Evolutionary conservation across 2,113 vertebrate genomes (phyloP).

Genomic region (Morone saxatilis): DNA sequence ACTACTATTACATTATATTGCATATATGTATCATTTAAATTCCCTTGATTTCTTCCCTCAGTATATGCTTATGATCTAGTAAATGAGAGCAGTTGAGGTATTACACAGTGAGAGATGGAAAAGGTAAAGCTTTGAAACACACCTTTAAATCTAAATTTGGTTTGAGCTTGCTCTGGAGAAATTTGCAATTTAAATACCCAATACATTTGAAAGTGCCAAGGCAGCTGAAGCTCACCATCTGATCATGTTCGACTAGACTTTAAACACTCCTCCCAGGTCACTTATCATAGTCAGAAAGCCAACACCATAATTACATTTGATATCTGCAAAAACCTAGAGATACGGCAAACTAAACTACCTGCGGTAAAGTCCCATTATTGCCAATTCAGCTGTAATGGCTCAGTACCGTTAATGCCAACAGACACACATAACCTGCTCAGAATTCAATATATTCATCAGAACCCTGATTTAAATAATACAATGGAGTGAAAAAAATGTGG

Average conservation of each 20-base stretch:
- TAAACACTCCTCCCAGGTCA: constrained; percentile 22
- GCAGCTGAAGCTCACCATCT: constrained; percentile 23
- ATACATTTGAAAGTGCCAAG: constrained; percentile 14
- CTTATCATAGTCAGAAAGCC: constrained; percentile 56
- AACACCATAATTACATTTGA: constrained; percentile 66
- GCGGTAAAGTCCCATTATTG: constrained; percentile 43
- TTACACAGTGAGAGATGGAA: background rate
- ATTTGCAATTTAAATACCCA: constrained; percentile 55
- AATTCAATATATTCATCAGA: constrained; percentile 40
- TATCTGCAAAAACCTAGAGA: constrained; percentile 49
- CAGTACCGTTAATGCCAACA: constrained; percentile 11
- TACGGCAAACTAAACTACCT: constrained; percentile 33
- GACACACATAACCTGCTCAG: background rate
- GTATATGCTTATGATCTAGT: constrained; percentile 21
- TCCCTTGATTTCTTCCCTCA: background rate
- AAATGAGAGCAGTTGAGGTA: constrained; percentile 16
- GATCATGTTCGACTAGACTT: constrained; percentile 25
- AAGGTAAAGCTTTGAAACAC: constrained; percentile 30
- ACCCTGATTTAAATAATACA: constrained; percentile 24
- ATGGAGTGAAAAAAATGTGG: background rate
- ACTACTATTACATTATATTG: background rate
- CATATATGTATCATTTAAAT: constrained; percentile 6
- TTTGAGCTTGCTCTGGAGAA: constrained; percentile 16
- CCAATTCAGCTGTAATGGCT: constrained; percentile 45
- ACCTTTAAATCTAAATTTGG: constrained; percentile 23